Percentiles rank a stretch among this genome's conserved stretches.
phyloP scores from a whole-genome alignment of 1,140 invertebrate genomes.

The Drosophila ambigua region DNA sequence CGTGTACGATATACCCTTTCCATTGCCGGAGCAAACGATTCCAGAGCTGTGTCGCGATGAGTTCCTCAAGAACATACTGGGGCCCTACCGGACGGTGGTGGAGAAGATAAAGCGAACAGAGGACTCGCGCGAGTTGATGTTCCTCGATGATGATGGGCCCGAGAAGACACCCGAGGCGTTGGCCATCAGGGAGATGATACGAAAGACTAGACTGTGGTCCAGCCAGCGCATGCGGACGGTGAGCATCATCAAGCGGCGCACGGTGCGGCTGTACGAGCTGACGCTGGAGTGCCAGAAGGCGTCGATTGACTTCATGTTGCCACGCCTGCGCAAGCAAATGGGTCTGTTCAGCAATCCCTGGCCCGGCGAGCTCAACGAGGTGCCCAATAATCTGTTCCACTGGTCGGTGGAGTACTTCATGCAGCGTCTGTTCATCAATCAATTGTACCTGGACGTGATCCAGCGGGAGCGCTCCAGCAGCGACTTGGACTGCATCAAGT shows the following conservation, averaged over 20 bases:
- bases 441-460: conserved; percentile 55
- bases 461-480: conserved; percentile 12
- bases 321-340: conserved; percentile 35
- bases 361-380: conserved; percentile 19
- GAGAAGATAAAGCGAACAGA: background rate
- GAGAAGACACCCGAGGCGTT: conserved; percentile 14
- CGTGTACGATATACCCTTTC: conserved; percentile 11
- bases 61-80: conserved; percentile 8
- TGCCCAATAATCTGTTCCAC: conserved; percentile 42
- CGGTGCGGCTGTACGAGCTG: background rate
- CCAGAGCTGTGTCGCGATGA: conserved; percentile 47
- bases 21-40: conserved; percentile 44
- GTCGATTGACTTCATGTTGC: conserved; percentile 39
- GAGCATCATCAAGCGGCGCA: fast-evolving
- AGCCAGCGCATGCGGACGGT: background rate
- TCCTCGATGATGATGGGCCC: too few relatives aligned
- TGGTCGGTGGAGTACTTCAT: conserved; percentile 54
- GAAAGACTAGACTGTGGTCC: background rate
- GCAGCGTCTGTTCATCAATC: conserved; percentile 13
- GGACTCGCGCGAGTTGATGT: too few relatives aligned
- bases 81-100: background rate
- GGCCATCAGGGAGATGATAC: conserved; percentile 12
- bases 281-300: conserved; percentile 29
- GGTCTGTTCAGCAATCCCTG: conserved; percentile 18
- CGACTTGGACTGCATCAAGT: conserved; percentile 54